Conservation (phyloP, 2,113 vertebrate genomes). For the Phalacrocorax pelagicus region DNA sequence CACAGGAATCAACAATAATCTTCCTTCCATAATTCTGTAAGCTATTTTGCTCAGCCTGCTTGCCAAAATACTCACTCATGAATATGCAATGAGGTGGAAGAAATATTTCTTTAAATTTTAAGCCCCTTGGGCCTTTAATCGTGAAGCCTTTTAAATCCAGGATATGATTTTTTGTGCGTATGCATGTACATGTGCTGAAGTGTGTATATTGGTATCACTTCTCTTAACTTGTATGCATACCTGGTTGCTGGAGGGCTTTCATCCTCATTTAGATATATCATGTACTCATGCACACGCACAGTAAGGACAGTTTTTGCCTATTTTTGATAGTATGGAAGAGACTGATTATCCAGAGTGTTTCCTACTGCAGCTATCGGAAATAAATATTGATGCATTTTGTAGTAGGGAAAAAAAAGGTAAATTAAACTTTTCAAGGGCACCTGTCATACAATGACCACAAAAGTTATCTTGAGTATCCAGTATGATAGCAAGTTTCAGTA, state of each 20-base stretch:
- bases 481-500: background rate
- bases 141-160: slow-evolving; percentile 83
- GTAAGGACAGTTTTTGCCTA: background rate
- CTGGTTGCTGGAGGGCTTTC: slow-evolving; percentile 46
- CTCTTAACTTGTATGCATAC: slow-evolving; percentile 80
- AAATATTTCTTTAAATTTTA: slow-evolving; percentile 80
- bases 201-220: slow-evolving; percentile 71
- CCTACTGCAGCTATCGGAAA: background rate
- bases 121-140: slow-evolving; percentile 71
- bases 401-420: background rate
- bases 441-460: background rate
- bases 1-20: slow-evolving; percentile 64
- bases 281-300: background rate
- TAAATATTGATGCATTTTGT: background rate
- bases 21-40: slow-evolving; percentile 63
- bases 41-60: slow-evolving; percentile 57
- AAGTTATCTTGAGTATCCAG: background rate
- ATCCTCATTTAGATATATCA: slow-evolving; percentile 45
- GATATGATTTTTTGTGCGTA: slow-evolving; percentile 72
- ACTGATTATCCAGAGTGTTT: background rate
- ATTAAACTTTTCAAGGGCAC: background rate
- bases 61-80: slow-evolving; percentile 78
- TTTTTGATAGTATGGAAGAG: background rate
- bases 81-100: slow-evolving; percentile 72
- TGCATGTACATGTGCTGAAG: slow-evolving; percentile 53